phyloP scores from a whole-genome alignment of 1,140 invertebrate genomes.

The Dinoponera quadriceps region DNA sequence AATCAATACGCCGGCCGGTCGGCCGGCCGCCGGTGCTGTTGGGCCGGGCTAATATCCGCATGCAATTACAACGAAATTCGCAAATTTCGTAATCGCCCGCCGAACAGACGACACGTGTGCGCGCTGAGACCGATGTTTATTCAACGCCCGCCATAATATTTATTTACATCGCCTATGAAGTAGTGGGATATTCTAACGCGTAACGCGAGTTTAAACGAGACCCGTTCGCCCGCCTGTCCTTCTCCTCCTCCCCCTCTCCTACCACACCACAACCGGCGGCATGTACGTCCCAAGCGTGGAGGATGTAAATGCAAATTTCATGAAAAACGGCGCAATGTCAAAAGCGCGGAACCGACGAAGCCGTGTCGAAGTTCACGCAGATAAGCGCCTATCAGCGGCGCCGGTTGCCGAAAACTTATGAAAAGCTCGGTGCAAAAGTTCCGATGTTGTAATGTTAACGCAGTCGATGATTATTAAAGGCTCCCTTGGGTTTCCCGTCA shows the following conservation, averaged over 20 bases:
- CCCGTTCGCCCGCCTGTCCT: too few species aligned
- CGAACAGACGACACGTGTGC: slow-evolving; percentile 6
- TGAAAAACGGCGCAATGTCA: slow-evolving; percentile 36
- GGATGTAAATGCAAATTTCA: slow-evolving; percentile 53
- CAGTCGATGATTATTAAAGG: too few species aligned
- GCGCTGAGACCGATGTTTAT: slow-evolving; percentile 14
- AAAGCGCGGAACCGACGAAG: neutral
- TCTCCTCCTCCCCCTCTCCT: too few species aligned
- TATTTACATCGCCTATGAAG: slow-evolving; percentile 18
- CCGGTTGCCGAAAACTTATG: too few species aligned
- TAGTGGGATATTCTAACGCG: slow-evolving; percentile 5
- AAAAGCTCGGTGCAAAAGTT: too few species aligned
- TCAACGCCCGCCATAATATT: slow-evolving; percentile 27
- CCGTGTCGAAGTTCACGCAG: neutral
- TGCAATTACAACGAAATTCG: slow-evolving; percentile 38
- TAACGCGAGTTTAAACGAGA: slow-evolving; percentile 16
- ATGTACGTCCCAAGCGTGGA: neutral
- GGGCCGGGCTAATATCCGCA: slow-evolving; percentile 19
- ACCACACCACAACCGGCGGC: too few species aligned
- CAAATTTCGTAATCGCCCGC: slow-evolving; percentile 19
- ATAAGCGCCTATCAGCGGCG: slow-evolving; percentile 7
- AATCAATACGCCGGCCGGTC: slow-evolving; percentile 37
- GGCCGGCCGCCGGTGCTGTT: neutral
- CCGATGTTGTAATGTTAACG: too few species aligned
- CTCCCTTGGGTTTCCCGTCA: too few species aligned